phyloP scores from a whole-genome alignment of 2,888 invertebrate species.

The Heteromyza rotundicornis region DNA sequence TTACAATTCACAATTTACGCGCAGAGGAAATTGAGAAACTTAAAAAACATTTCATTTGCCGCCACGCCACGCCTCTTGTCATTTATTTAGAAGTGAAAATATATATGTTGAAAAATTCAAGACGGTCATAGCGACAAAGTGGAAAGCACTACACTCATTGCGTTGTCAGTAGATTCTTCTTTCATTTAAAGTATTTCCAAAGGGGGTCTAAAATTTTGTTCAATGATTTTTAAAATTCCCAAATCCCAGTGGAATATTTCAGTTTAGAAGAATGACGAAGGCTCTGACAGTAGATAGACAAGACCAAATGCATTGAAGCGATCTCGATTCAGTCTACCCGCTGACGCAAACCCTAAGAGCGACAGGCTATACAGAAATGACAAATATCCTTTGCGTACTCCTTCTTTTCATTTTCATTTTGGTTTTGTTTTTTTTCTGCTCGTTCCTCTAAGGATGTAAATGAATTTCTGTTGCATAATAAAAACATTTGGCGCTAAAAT shows the following conservation, averaged over 20 bases:
- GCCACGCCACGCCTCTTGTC: neutral
- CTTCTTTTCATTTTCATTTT: too few species aligned
- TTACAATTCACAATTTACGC: neutral
- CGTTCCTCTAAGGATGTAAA: neutral
- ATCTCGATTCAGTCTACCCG: too few species aligned
- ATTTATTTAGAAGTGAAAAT: neutral
- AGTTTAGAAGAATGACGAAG: too few species aligned
- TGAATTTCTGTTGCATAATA: slow-evolving; percentile 2
- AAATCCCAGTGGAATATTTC: too few species aligned
- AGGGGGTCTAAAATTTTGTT: too few species aligned
- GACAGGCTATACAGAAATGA: too few species aligned
- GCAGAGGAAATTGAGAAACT: neutral
- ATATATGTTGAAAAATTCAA: neutral
- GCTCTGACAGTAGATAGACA: too few species aligned
- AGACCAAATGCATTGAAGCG: too few species aligned
- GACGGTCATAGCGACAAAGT: neutral
- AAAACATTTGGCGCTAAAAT: neutral
- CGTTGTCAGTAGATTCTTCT: neutral
- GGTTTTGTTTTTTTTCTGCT: too few species aligned
- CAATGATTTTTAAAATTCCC: too few species aligned
- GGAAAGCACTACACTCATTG: neutral
- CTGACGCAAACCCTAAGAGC: too few species aligned
- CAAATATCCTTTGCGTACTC: too few species aligned
- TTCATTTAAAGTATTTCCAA: neutral
- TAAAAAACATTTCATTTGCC: neutral